Evolutionary conservation across 2,797 vertebrate genomes (phyloP), one percentile per base, ranked within the genome.

Genomic region (Coilia nasus): DNA sequence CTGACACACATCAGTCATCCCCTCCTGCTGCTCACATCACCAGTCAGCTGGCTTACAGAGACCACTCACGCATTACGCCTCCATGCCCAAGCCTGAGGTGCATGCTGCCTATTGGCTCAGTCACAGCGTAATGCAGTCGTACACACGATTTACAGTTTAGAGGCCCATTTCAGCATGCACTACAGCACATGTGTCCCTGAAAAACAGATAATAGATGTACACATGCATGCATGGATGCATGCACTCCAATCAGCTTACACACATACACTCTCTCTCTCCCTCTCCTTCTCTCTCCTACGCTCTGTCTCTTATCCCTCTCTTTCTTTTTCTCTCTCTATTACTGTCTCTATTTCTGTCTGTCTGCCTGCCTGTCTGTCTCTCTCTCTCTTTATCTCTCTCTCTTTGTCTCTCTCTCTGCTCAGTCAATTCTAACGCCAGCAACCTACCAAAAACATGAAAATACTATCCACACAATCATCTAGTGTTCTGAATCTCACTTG

Each of bases 401-500:
- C 71, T 82, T 82, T 88, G 81, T 80, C 60, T 87, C 86, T 88
- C 89, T 93, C 3, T 82, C 35, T 82, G 60, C 81, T 11, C 17
- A 41, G 35, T 78, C 71, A 21, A 83, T 44, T 71, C 1, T 71
- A 78, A 44, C 44, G 19, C 35, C 6, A 44, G 19, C 35, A 35
- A 78, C 31, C 35, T 44, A 21, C 41, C 31, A 21, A 21, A 78
- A 78, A 78, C 71, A 78, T 15, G 6, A 17, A n/a, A 59, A 15
- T 6, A 28, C 4, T 19, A 75, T 15, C 67, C 67, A 17, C 19
- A 35, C 5, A 35, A 14, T 31, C 67, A 78, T 44, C 31, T 78
- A 12, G 31, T 6, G 35, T 78, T 44, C 9, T 35, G 41, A 19
- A 44, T 35, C 6, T 41, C 14, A 31, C 31, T 35, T 14, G 28